These are phyloP conservation scores for Drosophila pseudotakahashii DNA, from an alignment of 2,888 invertebrate species.

Conservation along the genomic window DNA sequence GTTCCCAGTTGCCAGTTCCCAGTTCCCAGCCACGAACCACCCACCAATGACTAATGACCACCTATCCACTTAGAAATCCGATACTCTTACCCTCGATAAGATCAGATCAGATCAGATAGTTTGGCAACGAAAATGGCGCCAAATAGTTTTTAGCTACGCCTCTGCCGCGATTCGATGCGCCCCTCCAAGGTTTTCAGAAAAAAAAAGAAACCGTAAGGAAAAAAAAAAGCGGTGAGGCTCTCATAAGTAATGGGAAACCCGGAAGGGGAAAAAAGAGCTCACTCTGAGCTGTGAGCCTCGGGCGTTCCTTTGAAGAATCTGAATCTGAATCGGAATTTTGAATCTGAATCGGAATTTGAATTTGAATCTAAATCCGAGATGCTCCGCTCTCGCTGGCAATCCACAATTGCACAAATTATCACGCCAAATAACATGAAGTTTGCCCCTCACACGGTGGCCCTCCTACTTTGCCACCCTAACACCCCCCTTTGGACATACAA, in stretches of 20 bases:
- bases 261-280: background rate
- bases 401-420: conserved; percentile 80
- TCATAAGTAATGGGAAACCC: conserved; percentile 26
- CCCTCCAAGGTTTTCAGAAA: conserved; percentile 24
- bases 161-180: conserved; percentile 55
- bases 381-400: conserved; percentile 36
- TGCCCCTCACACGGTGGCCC: conserved; percentile 51
- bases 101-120: conserved; percentile 1
- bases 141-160: conserved; percentile 32
- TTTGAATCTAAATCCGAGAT: conserved; percentile 15
- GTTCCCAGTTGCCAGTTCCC: background rate
- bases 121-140: conserved; percentile 63
- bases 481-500: conserved; percentile 58
- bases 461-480: conserved; percentile 37
- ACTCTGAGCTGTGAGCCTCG: background rate
- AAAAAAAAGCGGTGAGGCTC: conserved; percentile 10
- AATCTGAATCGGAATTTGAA: background rate
- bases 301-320: conserved; percentile 1
- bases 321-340: background rate
- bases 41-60: too few species aligned
- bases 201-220: background rate
- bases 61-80: conserved; percentile 16
- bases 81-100: conserved; percentile 10
- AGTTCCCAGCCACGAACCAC: conserved; percentile 8
- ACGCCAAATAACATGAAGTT: conserved; percentile 76